Percentiles rank a stretch among this genome's conserved stretches.
Conservation (phyloP, 2,113 vertebrate genomes). For the Sorex araneus region DNA sequence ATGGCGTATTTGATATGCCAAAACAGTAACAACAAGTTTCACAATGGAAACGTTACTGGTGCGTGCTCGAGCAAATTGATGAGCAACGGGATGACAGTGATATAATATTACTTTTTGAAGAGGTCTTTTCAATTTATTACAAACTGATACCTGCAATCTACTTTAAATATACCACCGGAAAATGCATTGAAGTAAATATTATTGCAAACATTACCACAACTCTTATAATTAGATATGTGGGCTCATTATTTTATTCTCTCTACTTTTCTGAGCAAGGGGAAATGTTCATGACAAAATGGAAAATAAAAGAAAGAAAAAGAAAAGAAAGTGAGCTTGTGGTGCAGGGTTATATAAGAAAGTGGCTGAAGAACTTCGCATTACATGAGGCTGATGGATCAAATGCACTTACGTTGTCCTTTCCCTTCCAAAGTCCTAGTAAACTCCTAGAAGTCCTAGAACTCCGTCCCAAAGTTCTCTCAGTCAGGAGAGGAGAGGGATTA, state of each 20-base stretch:
- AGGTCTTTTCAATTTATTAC: background rate
- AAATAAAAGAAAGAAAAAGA: background rate
- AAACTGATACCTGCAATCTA: background rate
- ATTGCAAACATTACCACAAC: conserved; percentile 8
- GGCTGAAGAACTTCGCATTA: background rate
- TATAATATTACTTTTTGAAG: conserved; percentile 35
- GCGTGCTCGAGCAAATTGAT: no score
- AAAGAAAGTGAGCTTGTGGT: background rate
- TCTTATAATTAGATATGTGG: background rate
- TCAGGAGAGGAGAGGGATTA: background rate
- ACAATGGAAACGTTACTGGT: no score
- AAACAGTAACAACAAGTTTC: no score
- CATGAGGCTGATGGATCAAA: background rate
- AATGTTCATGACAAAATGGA: conserved; percentile 28
- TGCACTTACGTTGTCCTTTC: background rate
- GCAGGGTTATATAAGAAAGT: background rate
- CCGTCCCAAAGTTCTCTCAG: no score
- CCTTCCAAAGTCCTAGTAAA: conserved; percentile 32
- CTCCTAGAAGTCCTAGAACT: background rate
- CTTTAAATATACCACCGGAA: conserved; percentile 1
- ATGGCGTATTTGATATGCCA: no score
- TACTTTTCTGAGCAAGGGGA: background rate
- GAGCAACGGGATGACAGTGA: no score
- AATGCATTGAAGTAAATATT: background rate
- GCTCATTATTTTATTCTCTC: background rate